A percentile compares a stretch with the other conserved stretches of the same genome.
These are phyloP conservation scores for Steinernema khuongi DNA, from an alignment of 1,140 invertebrate species.

Conservation along the genomic window DNA sequence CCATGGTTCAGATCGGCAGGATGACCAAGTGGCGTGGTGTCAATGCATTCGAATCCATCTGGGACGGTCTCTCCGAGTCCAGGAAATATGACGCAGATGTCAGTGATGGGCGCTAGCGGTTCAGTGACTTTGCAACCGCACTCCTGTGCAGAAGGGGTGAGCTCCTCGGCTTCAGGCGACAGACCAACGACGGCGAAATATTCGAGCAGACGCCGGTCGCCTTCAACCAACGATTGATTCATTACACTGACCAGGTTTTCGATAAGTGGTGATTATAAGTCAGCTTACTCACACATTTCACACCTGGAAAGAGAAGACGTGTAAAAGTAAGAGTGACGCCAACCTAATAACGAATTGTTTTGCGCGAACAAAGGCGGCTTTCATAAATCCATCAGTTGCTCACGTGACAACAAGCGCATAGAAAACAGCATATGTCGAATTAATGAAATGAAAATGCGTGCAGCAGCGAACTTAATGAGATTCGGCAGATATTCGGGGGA, in stretches of 20 bases:
- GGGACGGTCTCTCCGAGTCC: constrained; percentile 77
- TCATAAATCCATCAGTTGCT: too few species aligned
- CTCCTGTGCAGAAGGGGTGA: constrained; percentile 59
- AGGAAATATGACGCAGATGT: constrained; percentile 83
- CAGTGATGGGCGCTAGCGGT: constrained; percentile 81
- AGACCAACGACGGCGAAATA: constrained; percentile 96
- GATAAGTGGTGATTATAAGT: not conserved
- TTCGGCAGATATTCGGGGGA: too few species aligned
- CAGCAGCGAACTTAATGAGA: too few species aligned
- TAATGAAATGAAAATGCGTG: too few species aligned
- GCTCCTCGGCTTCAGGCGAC: constrained; percentile 70
- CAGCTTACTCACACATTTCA: not conserved
- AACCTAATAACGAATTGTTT: too few species aligned
- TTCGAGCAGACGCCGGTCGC: constrained; percentile 62
- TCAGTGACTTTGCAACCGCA: constrained; percentile 44
- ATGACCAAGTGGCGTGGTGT: constrained; percentile 73
- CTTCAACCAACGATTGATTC: constrained; percentile 19
- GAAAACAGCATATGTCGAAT: too few species aligned
- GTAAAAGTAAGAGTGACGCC: too few species aligned
- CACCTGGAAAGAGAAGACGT: too few species aligned
- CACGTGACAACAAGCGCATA: too few species aligned
- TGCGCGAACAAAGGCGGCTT: too few species aligned
- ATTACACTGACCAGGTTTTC: not conserved
- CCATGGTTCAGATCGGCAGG: constrained; percentile 93
- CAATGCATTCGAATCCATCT: constrained; percentile 74